Evolutionary conservation across 2,888 invertebrate genomes (phyloP).

Genomic region (Ptycholaimellus sp.): DNA sequence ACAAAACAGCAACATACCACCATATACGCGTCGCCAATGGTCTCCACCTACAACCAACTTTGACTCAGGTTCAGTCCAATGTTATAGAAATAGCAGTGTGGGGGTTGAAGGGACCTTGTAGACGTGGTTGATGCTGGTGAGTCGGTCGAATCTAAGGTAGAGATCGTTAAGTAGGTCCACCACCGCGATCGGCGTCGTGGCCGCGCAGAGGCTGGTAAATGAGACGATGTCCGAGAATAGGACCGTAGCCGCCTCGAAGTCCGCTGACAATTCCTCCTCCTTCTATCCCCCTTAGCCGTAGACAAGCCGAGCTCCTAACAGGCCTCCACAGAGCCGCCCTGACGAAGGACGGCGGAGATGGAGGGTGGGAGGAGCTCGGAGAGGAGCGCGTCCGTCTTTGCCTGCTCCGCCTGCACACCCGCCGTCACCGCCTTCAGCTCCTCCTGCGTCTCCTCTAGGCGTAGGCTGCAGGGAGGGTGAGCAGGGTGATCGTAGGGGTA

Average conservation of each 20-base stretch:
- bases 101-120: conserved; percentile 16
- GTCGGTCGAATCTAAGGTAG: conserved; percentile 24
- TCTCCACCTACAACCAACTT: conserved; percentile 4
- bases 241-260: conserved; percentile 25
- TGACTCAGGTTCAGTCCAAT: neutral
- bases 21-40: conserved; percentile 22
- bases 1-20: too few relatives aligned
- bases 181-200: conserved; percentile 26
- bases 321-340: conserved; percentile 25
- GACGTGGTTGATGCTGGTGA: conserved; percentile 24
- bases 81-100: neutral
- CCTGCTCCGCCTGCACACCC: conserved; percentile 11
- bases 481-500: too few relatives aligned
- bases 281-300: too few relatives aligned
- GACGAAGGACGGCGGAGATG: conserved; percentile 24
- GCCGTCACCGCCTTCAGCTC: conserved; percentile 5
- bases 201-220: conserved; percentile 25
- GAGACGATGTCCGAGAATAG: conserved; percentile 28
- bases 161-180: conserved; percentile 27
- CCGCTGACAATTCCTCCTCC: conserved; percentile 13
- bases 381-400: conserved; percentile 25
- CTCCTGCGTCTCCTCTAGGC: conserved; percentile 1
- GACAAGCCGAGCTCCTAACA: conserved; percentile 8
- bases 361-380: conserved; percentile 27
- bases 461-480: conserved; percentile 2